Percentiles rank a stretch among this genome's conserved stretches.
phyloP scores from a whole-genome alignment of 2,113 vertebrate genomes.

The Acanthochromis polyacanthus region DNA sequence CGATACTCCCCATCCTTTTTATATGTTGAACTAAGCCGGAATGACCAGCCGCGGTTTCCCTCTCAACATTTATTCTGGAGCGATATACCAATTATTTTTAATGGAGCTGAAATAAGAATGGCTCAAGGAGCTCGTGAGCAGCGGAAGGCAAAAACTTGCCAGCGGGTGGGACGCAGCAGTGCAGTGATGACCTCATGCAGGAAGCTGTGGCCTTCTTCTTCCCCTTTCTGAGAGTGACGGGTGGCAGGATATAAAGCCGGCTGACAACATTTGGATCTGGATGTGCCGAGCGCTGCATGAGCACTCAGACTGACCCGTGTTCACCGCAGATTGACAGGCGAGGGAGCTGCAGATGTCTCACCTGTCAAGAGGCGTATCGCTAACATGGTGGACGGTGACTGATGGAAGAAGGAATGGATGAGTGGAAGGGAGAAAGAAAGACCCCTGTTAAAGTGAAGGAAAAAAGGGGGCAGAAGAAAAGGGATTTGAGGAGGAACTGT shows the following conservation, averaged over 20 bases:
- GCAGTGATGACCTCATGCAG: slow-evolving; percentile 66
- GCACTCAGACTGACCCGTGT: slow-evolving; percentile 22
- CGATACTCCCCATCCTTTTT: slow-evolving; percentile 51
- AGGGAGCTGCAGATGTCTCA: slow-evolving; percentile 49
- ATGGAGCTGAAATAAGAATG: slow-evolving; percentile 73
- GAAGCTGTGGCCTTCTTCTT: slow-evolving; percentile 46
- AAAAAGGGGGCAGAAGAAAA: neutral
- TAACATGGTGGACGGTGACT: slow-evolving; percentile 54
- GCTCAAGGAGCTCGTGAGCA: slow-evolving; percentile 20
- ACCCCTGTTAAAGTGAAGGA: neutral
- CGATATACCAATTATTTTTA: slow-evolving; percentile 73
- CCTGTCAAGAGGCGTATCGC: slow-evolving; percentile 54
- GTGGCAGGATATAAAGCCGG: slow-evolving; percentile 13
- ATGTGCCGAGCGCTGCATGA: neutral
- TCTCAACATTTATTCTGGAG: slow-evolving; percentile 73
- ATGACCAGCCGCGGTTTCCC: slow-evolving; percentile 63
- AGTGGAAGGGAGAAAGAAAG: slow-evolving; percentile 9
- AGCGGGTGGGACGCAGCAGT: slow-evolving; percentile 40
- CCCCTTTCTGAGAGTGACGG: slow-evolving; percentile 37
- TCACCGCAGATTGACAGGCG: slow-evolving; percentile 47
- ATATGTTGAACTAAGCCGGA: slow-evolving; percentile 48
- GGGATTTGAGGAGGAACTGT: slow-evolving; percentile 3
- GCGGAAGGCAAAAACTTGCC: slow-evolving; percentile 50
- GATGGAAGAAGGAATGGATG: slow-evolving; percentile 39
- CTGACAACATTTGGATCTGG: slow-evolving; percentile 5